These are phyloP conservation scores for Hesperia comma DNA, from an alignment of 2,888 invertebrate species.

Conservation along the genomic window DNA sequence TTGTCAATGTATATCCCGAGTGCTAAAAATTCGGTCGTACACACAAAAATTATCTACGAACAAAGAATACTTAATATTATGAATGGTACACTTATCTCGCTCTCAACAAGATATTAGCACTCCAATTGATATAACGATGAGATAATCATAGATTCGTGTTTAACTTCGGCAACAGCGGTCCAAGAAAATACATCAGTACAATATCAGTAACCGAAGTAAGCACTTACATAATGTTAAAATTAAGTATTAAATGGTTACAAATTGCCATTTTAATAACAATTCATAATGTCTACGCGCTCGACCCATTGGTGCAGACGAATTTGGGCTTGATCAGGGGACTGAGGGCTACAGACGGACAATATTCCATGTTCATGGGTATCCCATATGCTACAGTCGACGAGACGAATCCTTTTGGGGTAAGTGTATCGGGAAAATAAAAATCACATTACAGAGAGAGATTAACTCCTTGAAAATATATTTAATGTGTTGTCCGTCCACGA, in stretches of 20 bases:
- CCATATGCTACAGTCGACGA: conserved; percentile 63
- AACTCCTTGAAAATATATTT: no score
- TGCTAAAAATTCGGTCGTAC: no score
- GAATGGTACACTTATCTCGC: background rate
- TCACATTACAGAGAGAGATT: background rate
- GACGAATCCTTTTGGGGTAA: conserved; percentile 66
- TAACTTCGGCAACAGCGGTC: background rate
- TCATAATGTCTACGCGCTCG: conserved; percentile 7
- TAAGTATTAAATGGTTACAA: background rate
- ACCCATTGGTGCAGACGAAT: conserved; percentile 50
- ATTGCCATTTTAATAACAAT: background rate
- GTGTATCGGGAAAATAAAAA: conserved; percentile 38
- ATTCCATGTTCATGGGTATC: conserved; percentile 63
- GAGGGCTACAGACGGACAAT: conserved; percentile 52
- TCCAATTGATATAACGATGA: background rate
- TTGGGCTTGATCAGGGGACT: conserved; percentile 55
- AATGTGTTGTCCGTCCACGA: no score
- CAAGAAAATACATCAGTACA: background rate
- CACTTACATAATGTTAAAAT: conserved; percentile 11
- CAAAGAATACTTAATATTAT: background rate
- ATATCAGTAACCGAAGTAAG: background rate
- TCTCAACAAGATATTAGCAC: background rate
- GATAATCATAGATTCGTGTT: background rate
- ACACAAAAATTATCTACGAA: background rate
- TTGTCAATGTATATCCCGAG: no score